These are phyloP conservation scores for Clarias gariepinus DNA, from an alignment of 2,113 vertebrate genomes.

Conservation along the genomic window DNA sequence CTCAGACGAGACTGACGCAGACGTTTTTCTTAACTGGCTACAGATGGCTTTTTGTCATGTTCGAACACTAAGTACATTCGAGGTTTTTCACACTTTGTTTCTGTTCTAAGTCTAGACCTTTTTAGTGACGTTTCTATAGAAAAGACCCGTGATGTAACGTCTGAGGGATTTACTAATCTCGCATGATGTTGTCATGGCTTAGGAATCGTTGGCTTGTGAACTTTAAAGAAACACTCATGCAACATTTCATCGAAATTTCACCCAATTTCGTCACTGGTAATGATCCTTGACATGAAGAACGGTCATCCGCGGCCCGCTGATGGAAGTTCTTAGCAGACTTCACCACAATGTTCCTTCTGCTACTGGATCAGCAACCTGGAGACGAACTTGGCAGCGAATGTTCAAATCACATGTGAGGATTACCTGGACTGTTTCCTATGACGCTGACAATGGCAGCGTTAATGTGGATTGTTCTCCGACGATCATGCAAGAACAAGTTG, in stretches of 20 bases:
- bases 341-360: too few species aligned
- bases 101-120: neutral
- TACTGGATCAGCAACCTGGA: too few species aligned
- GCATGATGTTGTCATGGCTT: neutral
- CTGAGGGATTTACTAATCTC: neutral
- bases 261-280: too few species aligned
- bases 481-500: too few species aligned
- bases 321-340: too few species aligned
- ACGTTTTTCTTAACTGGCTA: constrained; percentile 26
- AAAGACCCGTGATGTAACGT: neutral
- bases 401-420: too few species aligned
- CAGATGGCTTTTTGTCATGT: constrained; percentile 26
- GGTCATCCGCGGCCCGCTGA: too few species aligned
- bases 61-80: constrained; percentile 9
- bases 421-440: too few species aligned
- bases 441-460: too few species aligned
- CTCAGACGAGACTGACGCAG: constrained; percentile 21
- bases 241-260: neutral
- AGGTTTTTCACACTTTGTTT: neutral
- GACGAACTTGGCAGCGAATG: too few species aligned
- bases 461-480: too few species aligned
- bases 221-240: neutral
- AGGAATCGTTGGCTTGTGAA: neutral
- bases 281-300: too few species aligned
- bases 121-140: constrained; percentile 11